A percentile compares a stretch with the other conserved stretches of the same genome.
These are phyloP conservation scores for Halcyon leucocephala DNA, from an alignment of 2,797 vertebrate genomes.

Conservation along the genomic window DNA sequence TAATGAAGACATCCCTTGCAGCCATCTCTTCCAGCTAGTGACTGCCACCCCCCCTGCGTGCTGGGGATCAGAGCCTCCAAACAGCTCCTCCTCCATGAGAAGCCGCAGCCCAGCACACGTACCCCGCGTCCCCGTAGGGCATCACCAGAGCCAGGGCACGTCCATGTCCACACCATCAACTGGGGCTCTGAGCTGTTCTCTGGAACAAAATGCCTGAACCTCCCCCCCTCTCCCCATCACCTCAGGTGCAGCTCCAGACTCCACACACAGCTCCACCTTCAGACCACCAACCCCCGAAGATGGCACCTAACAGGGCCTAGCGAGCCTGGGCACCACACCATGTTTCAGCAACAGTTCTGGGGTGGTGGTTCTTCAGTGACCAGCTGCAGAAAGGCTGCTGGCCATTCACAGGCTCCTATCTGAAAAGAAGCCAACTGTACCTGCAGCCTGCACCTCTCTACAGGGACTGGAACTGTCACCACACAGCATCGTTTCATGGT, in stretches of 20 bases:
- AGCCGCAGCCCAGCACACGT: background rate
- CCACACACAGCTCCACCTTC: too few species aligned
- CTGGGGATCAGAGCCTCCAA: too few species aligned
- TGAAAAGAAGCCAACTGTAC: background rate
- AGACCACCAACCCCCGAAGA: background rate
- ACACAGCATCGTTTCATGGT: background rate
- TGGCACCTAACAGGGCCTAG: accelerated
- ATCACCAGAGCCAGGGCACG: accelerated
- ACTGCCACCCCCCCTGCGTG: too few species aligned
- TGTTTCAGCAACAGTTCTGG: background rate
- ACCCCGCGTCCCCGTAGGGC: accelerated
- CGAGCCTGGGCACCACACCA: accelerated
- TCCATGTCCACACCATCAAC: accelerated
- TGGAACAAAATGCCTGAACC: accelerated
- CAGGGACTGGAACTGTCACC: background rate
- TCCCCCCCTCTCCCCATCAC: background rate
- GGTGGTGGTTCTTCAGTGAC: accelerated
- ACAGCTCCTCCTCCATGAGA: too few species aligned
- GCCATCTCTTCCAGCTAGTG: background rate
- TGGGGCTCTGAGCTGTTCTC: background rate
- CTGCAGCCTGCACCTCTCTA: accelerated
- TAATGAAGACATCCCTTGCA: background rate
- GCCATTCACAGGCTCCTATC: too few species aligned
- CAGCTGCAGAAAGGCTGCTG: background rate
- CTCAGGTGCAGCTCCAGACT: accelerated